Base-by-base conservation (phyloP, 2,113 vertebrate species). In the Coregonus clupeaformis region DNA sequence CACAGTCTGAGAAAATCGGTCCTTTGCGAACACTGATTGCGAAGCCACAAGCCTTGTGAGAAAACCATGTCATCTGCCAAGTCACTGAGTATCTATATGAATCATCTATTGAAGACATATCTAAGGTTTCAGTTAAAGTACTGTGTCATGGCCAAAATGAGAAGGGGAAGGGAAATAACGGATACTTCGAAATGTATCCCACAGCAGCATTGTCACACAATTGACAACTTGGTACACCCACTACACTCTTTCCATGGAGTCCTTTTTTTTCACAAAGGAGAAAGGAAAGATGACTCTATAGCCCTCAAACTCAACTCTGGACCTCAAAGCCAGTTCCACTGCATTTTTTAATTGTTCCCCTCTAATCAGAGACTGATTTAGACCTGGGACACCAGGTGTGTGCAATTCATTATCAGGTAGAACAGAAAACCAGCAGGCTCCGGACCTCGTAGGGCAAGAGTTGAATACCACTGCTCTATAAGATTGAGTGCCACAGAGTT, bases 1-100 rank as follows among this genome's bases (percentile, higher is more conserved):
- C 52, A 55, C 14, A 55, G 80, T 71, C 29, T 62, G 42, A 59
- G 65, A 32, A 57, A 76, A 73, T 76, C 68, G 20, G 57, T 76
- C 62, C 71, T 69, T 67, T 78, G 47, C 27, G 74, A 60, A 5
- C 16, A 18, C 82, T 71, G 22, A 76, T 73, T 82, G 76, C 16
- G 5, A 87, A 82, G 79, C 85, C 76, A 77, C 82, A 86, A 82
- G 68, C 42, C 80, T 69, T 80, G 83, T 84, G 81, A 88, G 78
- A 86, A 86, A 84, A 71, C 59, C 65, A 29, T 2, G 7, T 77
- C 45, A 59, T 59, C 25, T 75, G 85, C 85, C 87, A 90, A 85
- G 72, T 6, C 72, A 18, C 18, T n/a, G 47, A 83, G 73, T 72
- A 71, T 71, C 7, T 14, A 55, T 32, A 84, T 88, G 84, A 89